A percentile compares a stretch with the other conserved stretches of the same genome.
These are phyloP conservation scores for Porites evermanni DNA, from an alignment of 92 coral and sea anemone genomes.

Conservation along the genomic window DNA sequence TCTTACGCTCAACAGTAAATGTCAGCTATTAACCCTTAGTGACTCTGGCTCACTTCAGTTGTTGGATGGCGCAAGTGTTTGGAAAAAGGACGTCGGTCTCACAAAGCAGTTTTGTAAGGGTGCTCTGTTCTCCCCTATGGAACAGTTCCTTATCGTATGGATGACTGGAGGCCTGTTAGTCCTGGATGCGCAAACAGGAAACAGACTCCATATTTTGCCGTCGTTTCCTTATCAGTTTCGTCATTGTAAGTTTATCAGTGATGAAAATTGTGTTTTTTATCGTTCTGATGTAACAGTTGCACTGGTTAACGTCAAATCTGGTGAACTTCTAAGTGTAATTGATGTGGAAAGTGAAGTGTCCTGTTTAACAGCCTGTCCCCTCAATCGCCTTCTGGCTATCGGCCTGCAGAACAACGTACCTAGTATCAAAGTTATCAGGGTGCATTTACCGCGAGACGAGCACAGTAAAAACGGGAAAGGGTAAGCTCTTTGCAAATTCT, in stretches of 20 bases:
- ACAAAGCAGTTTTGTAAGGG: too few relatives aligned
- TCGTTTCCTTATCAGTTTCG: too few relatives aligned
- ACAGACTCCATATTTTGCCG: not conserved
- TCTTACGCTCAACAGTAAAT: slow-evolving; percentile 19
- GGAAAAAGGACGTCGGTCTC: not conserved
- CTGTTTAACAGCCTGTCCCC: slow-evolving; percentile 15
- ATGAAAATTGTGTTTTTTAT: not conserved
- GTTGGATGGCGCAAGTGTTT: not conserved
- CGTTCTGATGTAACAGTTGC: not conserved
- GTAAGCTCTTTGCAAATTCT: not conserved
- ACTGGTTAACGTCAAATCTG: slow-evolving; percentile 6
- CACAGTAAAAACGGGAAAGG: not conserved
- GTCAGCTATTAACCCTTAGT: not conserved
- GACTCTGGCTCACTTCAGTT: not conserved
- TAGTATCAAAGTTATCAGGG: not conserved
- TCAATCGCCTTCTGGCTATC: slow-evolving; percentile 9
- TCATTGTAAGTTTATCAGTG: slow-evolving; percentile 9
- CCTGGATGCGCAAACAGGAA: slow-evolving; percentile 19
- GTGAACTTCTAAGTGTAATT: not conserved
- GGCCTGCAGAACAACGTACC: not conserved
- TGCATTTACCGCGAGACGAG: not conserved
- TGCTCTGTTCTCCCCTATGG: not conserved
- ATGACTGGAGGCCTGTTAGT: not conserved
- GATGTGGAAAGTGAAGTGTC: not conserved
- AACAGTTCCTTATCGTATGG: not conserved